Evolutionary conservation across 2,888 invertebrate species (phyloP), one percentile per base, ranked within the genome.

Genomic region (Sesamia inferens): DNA sequence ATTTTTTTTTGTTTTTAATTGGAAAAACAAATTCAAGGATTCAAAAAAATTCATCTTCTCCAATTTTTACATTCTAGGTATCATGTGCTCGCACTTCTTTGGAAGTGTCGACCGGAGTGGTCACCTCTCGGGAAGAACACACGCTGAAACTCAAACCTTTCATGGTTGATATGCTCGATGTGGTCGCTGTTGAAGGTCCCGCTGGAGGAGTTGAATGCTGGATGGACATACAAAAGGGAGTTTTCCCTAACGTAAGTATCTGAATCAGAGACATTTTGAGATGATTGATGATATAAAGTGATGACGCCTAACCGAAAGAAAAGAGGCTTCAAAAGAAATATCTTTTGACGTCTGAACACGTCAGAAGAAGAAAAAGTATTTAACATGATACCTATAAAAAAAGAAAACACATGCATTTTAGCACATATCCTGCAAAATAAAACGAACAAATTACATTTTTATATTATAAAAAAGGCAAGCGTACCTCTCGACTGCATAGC

Each of bases 191-290:
- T 0, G 97, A 97, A 39, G 97, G 97, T 0, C 96, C 97, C 0
- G 97, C 96, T 19, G 97, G 97, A 6, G 97, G 97, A 0, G 96
- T 98, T 0, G 97, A 98, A 85, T 97, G 97, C 92, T 98, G 98
- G 97, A 98, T 98, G 98, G 98, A 98, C 83, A 97, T 98, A 76
- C 97, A 97, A 86, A 96, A 96, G 83, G 98, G 98, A 88, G 95
- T 96, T 82, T 98, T 97, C 90, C 98, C 98, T 44, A 97, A 97
- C 85, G 97, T 97, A 89, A 95, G 87, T 81, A 48, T 44, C 4
- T 14, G 22, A 22, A 14, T 13, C 13, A 19, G 14, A 39, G 1
- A 39, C 0, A n/a, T 13, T 74, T 51, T 72, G 44, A 54, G 54
- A 19, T 61, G 0, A 22, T 8, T 24, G 16, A 42, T 59, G n/a